Evolutionary conservation across 2,888 invertebrate genomes (phyloP).

Genomic region (Monopis laevigella): DNA sequence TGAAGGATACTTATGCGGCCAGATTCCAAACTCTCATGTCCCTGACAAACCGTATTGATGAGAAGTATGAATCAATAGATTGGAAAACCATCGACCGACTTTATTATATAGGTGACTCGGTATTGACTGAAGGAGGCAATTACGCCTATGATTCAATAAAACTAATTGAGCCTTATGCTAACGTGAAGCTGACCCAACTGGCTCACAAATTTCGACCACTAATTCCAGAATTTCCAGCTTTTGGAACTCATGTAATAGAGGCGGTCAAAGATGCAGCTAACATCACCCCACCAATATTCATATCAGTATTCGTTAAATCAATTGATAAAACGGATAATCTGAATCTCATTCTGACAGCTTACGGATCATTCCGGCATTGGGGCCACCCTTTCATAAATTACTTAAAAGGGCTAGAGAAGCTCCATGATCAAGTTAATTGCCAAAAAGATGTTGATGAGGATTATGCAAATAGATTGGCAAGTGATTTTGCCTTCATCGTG

Average conservation of each 20-base stretch:
- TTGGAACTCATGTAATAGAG: neutral
- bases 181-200: neutral
- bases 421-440: neutral
- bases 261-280: neutral
- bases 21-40: neutral
- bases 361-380: conserved; percentile 6
- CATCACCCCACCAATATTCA: neutral
- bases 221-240: neutral
- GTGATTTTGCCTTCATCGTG: neutral
- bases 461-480: neutral
- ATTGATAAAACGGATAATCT: neutral
- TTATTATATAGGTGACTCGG: neutral
- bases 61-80: neutral
- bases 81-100: neutral
- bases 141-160: neutral
- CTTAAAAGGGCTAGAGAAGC: neutral
- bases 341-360: neutral
- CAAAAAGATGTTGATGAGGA: neutral
- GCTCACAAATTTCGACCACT: neutral
- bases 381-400: conserved; percentile 2
- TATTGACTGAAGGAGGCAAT: neutral
- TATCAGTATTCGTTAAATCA: neutral
- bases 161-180: neutral
- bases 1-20: neutral
- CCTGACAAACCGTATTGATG: neutral